Conservation (phyloP, 2,113 vertebrate genomes). For the Corythoichthys intestinalis region DNA sequence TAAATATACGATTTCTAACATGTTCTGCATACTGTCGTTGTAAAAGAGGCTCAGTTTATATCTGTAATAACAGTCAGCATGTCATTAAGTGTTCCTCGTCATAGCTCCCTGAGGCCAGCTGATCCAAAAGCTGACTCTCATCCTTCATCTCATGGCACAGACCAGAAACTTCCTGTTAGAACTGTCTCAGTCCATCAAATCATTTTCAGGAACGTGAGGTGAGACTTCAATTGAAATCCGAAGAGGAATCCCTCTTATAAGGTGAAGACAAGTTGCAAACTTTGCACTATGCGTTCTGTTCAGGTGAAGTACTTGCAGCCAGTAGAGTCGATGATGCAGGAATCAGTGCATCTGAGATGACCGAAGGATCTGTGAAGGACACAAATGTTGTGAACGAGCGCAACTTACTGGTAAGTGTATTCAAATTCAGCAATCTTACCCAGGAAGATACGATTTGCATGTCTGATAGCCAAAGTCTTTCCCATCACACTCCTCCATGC, state of each 20-base stretch:
- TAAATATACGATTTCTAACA: conserved; percentile 36
- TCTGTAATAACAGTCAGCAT: conserved; percentile 61
- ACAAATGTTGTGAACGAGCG: neutral
- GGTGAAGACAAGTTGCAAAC: conserved; percentile 23
- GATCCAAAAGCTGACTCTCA: conserved; percentile 21
- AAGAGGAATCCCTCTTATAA: conserved; percentile 25
- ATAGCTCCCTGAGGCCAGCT: conserved; percentile 24
- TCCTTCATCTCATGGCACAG: conserved; percentile 29
- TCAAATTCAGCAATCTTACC: conserved; percentile 69
- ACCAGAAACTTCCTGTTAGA: conserved; percentile 24
- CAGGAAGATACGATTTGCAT: conserved; percentile 92
- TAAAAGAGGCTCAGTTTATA: conserved; percentile 43
- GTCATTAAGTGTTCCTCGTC: conserved; percentile 44
- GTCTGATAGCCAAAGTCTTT: conserved; percentile 93
- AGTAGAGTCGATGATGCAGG: conserved; percentile 92
- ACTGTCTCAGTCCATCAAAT: conserved; percentile 27
- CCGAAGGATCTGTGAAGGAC: conserved; percentile 81
- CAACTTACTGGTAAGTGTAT: neutral
- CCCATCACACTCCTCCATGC: conserved; percentile 91
- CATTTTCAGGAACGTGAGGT: conserved; percentile 10
- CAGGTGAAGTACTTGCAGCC: conserved; percentile 96
- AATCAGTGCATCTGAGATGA: conserved; percentile 82
- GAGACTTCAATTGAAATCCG: conserved; percentile 31
- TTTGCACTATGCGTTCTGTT: conserved; percentile 25
- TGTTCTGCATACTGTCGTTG: conserved; percentile 39